Evolutionary conservation across 2,888 invertebrate species (phyloP), one percentile per base, ranked within the genome.

Genomic region (Ichneumoninae sp.): DNA sequence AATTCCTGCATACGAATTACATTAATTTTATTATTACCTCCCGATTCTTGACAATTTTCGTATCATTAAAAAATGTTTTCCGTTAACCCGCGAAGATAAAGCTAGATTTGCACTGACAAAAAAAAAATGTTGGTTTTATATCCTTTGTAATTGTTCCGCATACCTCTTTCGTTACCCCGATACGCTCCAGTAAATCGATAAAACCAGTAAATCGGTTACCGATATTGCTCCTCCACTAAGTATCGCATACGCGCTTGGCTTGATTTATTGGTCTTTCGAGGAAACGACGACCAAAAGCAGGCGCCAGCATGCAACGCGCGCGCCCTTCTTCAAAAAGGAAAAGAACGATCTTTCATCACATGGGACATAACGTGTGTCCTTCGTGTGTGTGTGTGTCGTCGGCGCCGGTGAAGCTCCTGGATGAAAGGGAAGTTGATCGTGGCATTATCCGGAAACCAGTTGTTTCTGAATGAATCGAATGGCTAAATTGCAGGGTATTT

Each of bases 181-280:
- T 30, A 30, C 60, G 60, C 30, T 30, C 26, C 5, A 30, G 19
- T 19, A 19, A 19, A 19, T 19, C 19, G 19, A 26, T 44, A 16
- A 47, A 60, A 60, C n/a, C 44, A 36, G 26, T 73, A 26, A 40
- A 68, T 57, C 54, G 66, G 36, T 66, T 22, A 40, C 65, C 30
- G 19, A 65, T 52, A 75, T 65, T 65, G 65, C 19, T 33, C 16
- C 16, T 50, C 36, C 36, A 50, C 40, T 36, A 52, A 8, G 66
- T 57, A 52, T 76, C 52, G 66, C 8, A 44, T 30, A 36, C 71
- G 33, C 33, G 68, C 5, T 22, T n/a, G 16, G 57, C 3, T 40
- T 54, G 54, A 76, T 76, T 76, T 76, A 76, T 68, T 26, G 33
- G 36, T 54, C 10, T 36, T 33, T 54, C 71, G 13, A 71, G 19